Evolutionary conservation across 2,888 invertebrate species (phyloP), one percentile per base, ranked within the genome.

Genomic region (Amaurobius ferox): DNA sequence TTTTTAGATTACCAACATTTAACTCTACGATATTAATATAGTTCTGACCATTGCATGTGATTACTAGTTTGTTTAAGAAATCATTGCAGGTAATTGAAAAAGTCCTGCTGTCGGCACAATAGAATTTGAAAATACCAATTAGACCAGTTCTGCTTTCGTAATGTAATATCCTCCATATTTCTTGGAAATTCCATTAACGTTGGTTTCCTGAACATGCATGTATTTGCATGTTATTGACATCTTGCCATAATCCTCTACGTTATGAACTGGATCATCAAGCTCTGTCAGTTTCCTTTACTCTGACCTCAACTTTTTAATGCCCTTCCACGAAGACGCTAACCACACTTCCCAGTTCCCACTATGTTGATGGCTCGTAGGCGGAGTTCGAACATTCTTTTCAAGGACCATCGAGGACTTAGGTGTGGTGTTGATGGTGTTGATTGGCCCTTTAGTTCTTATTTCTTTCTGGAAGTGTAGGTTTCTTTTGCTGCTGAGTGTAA

Each of bases 281-380:
- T n/a, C n/a, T 55, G 55, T 55, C 55, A 55, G 55, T 55, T 23
- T 55, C 16, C 55, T n/a, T 11, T 3, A 55, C 3, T 5, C 23
- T 55, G 55, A 55, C 55, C 55, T 55, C 55, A 55, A 55, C 23
- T 55, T 23, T 55, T 23, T 55, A 55, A 55, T 23, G 55, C 55
- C 55, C 44, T 55, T 55, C 55, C 23, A 23, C 55, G 55, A 55
- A 55, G 1, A n/a, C n/a, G n/a, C 23, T 23, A 55, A 19, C 55
- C 19, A 19, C 55, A 55, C 55, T 55, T 55, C 55, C 55, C 23
- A 55, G 23, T 55, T 55, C 55, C 55, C 19, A 23, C 19, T 55
- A 55, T 23, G 23, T 6, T 55, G 23, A 55, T n/a, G 11, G 23
- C 55, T 55, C 55, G 55, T 55, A 11, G 55, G 55, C 19, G 55